Conservation (phyloP, 2,113 vertebrate species). For the Ammospiza nelsoni region DNA sequence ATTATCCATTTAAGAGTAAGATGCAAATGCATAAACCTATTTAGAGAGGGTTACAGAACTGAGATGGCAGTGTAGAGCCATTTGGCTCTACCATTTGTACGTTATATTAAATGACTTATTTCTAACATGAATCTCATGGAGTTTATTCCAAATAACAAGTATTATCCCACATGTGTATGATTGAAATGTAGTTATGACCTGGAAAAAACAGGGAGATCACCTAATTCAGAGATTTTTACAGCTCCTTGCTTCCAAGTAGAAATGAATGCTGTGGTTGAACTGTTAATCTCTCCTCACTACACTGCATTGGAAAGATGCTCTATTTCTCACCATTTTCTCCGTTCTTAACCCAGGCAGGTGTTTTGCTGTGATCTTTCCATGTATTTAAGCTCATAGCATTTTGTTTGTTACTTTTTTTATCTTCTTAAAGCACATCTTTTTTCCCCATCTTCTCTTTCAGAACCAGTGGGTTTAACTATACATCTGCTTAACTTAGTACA, state of each 20-base stretch:
- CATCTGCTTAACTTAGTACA: neutral
- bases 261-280: neutral
- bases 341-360: neutral
- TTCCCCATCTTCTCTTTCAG: neutral
- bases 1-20: neutral
- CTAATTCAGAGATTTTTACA: neutral
- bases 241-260: neutral
- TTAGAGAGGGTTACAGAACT: neutral
- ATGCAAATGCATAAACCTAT: neutral
- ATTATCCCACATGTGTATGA: neutral
- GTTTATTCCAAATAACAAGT: neutral
- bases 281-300: neutral
- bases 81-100: neutral
- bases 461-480: neutral
- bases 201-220: neutral
- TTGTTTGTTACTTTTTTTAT: neutral
- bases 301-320: neutral
- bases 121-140: neutral
- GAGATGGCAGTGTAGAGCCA: neutral
- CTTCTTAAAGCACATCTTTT: neutral
- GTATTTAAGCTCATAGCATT: neutral
- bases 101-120: neutral
- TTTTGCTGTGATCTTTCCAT: neutral
- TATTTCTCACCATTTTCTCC: neutral
- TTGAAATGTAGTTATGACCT: neutral